Conservation (phyloP, 2,888 invertebrate species). For the Lottia scabra region DNA sequence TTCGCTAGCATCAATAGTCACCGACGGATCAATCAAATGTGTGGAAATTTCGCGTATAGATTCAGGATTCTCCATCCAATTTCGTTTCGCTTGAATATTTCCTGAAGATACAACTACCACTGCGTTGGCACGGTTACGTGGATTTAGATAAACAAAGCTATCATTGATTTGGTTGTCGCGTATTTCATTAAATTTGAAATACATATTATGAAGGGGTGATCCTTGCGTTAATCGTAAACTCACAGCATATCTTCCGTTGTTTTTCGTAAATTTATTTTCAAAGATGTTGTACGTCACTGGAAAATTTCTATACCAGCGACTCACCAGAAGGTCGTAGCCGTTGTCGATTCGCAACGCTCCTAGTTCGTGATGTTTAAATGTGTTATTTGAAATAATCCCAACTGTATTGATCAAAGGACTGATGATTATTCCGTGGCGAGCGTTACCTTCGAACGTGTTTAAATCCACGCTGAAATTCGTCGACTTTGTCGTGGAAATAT, state of each 20-base stretch:
- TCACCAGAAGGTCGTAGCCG: constrained; percentile 70
- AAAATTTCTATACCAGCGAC: constrained; percentile 61
- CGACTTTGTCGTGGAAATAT: constrained; percentile 71
- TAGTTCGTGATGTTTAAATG: constrained; percentile 84
- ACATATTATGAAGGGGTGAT: constrained; percentile 82
- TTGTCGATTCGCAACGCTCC: constrained; percentile 90
- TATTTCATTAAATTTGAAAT: constrained; percentile 90
- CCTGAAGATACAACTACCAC: constrained; percentile 91
- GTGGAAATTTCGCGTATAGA: constrained; percentile 96
- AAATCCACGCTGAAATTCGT: constrained; percentile 67
- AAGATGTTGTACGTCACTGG: constrained; percentile 62
- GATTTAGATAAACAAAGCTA: constrained; percentile 85
- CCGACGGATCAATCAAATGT: constrained; percentile 93
- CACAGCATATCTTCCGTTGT: constrained; percentile 88
- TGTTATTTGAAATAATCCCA: constrained; percentile 79
- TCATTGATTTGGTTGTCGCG: constrained; percentile 87
- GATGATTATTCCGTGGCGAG: constrained; percentile 62
- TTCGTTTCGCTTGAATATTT: constrained; percentile 88
- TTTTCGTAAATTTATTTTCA: constrained; percentile 87
- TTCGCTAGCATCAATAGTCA: constrained; percentile 90
- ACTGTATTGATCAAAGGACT: constrained; percentile 64
- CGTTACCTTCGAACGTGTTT: constrained; percentile 59
- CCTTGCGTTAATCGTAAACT: constrained; percentile 90
- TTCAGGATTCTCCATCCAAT: constrained; percentile 87
- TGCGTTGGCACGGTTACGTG: constrained; percentile 92